A percentile compares a stretch with the other conserved stretches of the same genome.
Conservation (phyloP, 2,113 vertebrate species). For the Clarias macrocephalus region DNA sequence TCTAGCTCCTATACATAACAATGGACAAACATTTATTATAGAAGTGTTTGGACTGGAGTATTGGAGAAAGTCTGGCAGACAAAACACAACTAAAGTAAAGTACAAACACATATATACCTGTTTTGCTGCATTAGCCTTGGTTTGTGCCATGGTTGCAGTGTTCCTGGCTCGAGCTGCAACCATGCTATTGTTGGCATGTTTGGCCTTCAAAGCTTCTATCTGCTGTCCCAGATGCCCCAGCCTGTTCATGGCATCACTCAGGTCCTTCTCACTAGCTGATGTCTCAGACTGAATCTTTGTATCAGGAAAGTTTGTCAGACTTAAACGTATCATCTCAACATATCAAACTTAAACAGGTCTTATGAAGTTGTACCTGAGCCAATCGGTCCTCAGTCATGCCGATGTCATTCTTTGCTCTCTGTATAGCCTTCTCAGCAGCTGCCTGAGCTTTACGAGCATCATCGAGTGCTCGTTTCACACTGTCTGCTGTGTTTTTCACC, state of each 20-base stretch:
- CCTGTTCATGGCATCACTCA: constrained; percentile 77
- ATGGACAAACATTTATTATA: background rate
- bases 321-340: background rate
- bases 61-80: background rate
- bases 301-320: background rate
- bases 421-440: constrained; percentile 82
- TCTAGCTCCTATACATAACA: constrained; percentile 79
- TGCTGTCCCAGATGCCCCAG: constrained; percentile 76
- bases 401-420: constrained; percentile 78
- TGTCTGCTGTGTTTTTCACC: constrained; percentile 80
- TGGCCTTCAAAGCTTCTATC: constrained; percentile 83
- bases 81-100: background rate
- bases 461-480: constrained; percentile 79
- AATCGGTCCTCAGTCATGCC: constrained; percentile 78
- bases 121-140: constrained; percentile 87
- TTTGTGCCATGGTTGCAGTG: constrained; percentile 80
- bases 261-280: constrained; percentile 73
- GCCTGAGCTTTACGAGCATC: constrained; percentile 82
- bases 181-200: constrained; percentile 88
- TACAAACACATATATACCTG: constrained; percentile 75
- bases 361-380: constrained; percentile 62
- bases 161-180: constrained; percentile 85
- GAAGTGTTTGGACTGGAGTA: too few relatives aligned
- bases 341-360: background rate
- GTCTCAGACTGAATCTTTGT: constrained; percentile 83